Evolutionary conservation across 2,113 vertebrate genomes (phyloP), one percentile per base, ranked within the genome.

Genomic region (Lipophrys pholis): DNA sequence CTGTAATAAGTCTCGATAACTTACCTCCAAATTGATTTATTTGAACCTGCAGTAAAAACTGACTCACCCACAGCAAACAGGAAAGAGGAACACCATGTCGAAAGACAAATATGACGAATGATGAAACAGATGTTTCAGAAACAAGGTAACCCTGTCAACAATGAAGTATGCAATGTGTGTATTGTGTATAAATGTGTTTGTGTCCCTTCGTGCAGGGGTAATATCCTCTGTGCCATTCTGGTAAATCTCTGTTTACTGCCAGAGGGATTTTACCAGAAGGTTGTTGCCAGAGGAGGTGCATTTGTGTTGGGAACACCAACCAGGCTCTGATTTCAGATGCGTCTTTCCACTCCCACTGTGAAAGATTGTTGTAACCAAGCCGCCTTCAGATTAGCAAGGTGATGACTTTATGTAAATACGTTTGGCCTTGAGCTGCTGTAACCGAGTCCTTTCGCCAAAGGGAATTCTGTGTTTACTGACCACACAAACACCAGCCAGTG

Each of bases 391-490:
- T 56, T 63, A 30, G 21, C 21, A 2, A 30, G 10, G 49, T 8
- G 0, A 17, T 48, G 58, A 16, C 45, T 62, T 40, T 5, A 21
- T 21, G 10, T 50, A 3, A 16, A 3, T 51, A 17, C 7, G 39
- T 55, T 73, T 38, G 55, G 35, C 6, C 8, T 35, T 5, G 11
- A 59, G 38, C 30, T 53, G 57, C 55, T 16, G 59, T 45, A 50
- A 52, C 77, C 6, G 63, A 45, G 52, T 77, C 73, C 35, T 57
- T 60, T 48, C 12, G 35, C 57, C 49, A 69, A 16, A 68, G 78
- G 80, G 85, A 90, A 89, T 80, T 75, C 73, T 81, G 52, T 91
- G 89, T 92, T 92, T 91, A 83, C 89, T 60, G 76, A 86, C 65
- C 84, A 81, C 81, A 74, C 81, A 88, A 72, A 76, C 80, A 71